phyloP scores from a whole-genome alignment of 2,113 vertebrate genomes.

The Pseudopipra pipra region DNA sequence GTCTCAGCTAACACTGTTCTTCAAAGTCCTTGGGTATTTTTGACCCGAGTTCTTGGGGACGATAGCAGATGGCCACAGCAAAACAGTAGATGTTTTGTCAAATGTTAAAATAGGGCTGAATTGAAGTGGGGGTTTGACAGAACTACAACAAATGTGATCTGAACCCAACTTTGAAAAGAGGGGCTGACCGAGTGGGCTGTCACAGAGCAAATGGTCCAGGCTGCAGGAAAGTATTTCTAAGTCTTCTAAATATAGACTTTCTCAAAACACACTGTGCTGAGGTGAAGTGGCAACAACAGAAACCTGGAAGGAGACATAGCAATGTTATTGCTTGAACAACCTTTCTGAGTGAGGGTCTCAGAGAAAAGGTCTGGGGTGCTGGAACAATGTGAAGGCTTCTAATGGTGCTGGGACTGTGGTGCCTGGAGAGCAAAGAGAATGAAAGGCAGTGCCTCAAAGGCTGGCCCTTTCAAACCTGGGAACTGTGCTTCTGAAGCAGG shows the following conservation, averaged over 20 bases:
- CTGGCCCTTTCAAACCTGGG: not conserved
- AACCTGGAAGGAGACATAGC: not conserved
- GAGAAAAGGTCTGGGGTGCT: not conserved
- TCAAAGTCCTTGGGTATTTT: not conserved
- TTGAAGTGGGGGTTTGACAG: not conserved
- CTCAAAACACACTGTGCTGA: not conserved
- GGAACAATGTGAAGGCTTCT: not conserved
- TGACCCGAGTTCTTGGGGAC: not conserved
- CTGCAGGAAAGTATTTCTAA: not conserved
- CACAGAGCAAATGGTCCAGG: accelerated
- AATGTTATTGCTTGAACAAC: not conserved
- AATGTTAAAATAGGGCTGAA: not conserved
- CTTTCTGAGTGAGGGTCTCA: not conserved
- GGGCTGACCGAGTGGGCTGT: not conserved
- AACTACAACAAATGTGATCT: not conserved
- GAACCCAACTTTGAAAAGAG: not conserved
- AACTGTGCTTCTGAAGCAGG: not conserved
- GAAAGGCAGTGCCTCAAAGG: not conserved
- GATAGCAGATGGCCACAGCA: not conserved
- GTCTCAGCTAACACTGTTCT: not conserved
- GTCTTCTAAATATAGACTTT: not conserved
- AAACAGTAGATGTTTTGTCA: not conserved
- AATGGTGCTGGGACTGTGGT: not conserved
- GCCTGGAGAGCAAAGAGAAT: not conserved
- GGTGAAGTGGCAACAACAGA: not conserved